phyloP scores from a whole-genome alignment of 1,140 invertebrate genomes.

The Caenorhabditis tropicalis region DNA sequence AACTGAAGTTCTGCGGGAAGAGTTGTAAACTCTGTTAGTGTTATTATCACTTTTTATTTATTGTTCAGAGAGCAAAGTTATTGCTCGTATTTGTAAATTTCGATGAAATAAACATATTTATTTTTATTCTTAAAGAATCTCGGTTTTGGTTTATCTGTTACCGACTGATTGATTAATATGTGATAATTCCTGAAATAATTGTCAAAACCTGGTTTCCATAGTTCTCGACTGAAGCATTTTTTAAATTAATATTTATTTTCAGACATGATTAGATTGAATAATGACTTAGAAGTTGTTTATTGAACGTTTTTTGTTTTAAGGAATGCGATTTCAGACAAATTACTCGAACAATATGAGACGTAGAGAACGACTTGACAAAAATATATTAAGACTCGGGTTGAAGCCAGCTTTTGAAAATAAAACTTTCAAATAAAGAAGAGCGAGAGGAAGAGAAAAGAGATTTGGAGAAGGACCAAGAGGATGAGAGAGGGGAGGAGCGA shows the following conservation, averaged over 20 bases:
- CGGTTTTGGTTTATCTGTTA: too few relatives aligned
- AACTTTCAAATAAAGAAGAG: conserved; percentile 36
- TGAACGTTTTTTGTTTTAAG: not conserved
- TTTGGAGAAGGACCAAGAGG: not conserved
- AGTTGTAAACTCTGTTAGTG: conserved; percentile 55
- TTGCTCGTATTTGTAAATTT: conserved; percentile 36
- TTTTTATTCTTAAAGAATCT: not conserved
- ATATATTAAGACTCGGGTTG: not conserved
- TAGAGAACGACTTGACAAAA: not conserved
- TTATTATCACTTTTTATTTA: not conserved
- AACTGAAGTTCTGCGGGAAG: conserved; percentile 54
- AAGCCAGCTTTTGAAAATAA: conserved; percentile 42
- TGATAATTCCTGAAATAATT: too few relatives aligned
- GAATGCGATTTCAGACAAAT: conserved; percentile 42
- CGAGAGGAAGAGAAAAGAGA: not conserved
- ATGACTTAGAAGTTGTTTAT: not conserved
- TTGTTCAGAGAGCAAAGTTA: not conserved
- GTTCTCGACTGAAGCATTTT: too few relatives aligned
- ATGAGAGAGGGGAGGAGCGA: too few relatives aligned
- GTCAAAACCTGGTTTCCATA: too few relatives aligned
- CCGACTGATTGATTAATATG: too few relatives aligned
- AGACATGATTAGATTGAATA: not conserved
- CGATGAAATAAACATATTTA: not conserved
- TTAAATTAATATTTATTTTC: not conserved
- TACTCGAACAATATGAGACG: conserved; percentile 42